Evolutionary conservation across 2,113 vertebrate species (phyloP).

Genomic region (Callocephalon fimbriatum): DNA sequence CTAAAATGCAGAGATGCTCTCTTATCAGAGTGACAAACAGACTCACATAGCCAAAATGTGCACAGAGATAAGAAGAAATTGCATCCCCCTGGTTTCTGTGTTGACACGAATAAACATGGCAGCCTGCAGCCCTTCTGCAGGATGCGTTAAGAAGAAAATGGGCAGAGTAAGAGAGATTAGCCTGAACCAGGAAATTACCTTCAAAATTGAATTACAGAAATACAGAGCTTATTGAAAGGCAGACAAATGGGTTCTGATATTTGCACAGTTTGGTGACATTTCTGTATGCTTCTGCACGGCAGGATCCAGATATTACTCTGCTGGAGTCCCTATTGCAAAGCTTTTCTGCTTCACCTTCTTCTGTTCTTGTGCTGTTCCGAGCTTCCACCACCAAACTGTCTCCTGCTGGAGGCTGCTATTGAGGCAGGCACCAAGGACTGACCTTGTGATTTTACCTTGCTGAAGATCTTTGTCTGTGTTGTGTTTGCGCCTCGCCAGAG

Average conservation of each 20-base stretch:
- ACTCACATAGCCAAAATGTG: not conserved
- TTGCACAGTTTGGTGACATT: conserved; percentile 33
- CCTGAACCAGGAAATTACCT: conserved; percentile 44
- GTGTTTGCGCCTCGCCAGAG: not conserved
- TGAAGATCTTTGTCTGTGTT: not conserved
- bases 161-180: not conserved
- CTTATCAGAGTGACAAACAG: not conserved
- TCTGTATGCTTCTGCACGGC: not conserved
- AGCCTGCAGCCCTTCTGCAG: not conserved
- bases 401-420: not conserved
- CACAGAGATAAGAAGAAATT: not conserved
- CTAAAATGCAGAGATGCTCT: not conserved
- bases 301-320: not conserved
- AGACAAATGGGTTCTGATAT: not conserved
- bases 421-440: not conserved
- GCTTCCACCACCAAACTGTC: not conserved
- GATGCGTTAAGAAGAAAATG: not conserved
- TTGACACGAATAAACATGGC: not conserved
- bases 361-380: not conserved
- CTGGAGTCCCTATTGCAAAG: not conserved
- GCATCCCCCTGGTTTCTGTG: not conserved
- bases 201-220: conserved; percentile 41
- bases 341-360: not conserved
- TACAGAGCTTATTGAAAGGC: conserved; percentile 20
- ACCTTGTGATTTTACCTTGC: not conserved